Percentiles rank a stretch among this genome's conserved stretches.
Evolutionary conservation across 92 coral and sea anemone genomes (phyloP).

Genomic region (Hydrozoanthus gracilis): DNA sequence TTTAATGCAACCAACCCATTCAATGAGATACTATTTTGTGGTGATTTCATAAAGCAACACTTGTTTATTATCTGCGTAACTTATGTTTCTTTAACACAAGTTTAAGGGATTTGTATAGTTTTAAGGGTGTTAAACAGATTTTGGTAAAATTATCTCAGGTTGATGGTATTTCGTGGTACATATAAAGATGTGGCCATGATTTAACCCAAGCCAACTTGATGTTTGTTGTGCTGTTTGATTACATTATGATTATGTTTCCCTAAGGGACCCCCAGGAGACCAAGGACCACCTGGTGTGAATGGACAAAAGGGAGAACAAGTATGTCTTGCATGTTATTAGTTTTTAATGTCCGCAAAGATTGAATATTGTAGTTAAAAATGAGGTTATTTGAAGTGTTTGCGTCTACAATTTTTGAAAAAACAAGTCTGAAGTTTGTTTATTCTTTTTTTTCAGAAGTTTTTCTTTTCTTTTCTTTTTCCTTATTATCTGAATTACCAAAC

Average conservation of each 20-base stretch:
- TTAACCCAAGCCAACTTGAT: conserved; percentile 6
- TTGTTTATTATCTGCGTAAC: not conserved
- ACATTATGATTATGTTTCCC: not conserved
- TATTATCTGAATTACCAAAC: too few species aligned
- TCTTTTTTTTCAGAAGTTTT: too few species aligned
- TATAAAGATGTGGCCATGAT: conserved; percentile 1
- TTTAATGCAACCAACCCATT: too few species aligned
- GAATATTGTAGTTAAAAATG: too few species aligned
- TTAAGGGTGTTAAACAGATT: conserved; percentile 1
- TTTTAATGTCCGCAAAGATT: too few species aligned
- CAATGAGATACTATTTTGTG: not conserved
- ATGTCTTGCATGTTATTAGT: not conserved
- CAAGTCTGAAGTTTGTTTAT: too few species aligned
- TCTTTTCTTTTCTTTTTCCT: too few species aligned
- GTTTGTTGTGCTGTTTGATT: not conserved
- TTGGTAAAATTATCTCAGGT: not conserved
- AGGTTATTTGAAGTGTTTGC: too few species aligned
- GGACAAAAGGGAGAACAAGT: conserved; percentile 42
- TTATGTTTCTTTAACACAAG: not conserved
- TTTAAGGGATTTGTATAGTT: not conserved
- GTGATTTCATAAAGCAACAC: not conserved
- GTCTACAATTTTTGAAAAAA: too few species aligned
- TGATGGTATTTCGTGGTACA: not conserved
- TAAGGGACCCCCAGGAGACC: conserved; percentile 30
- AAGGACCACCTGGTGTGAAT: conserved; percentile 9